Evolutionary conservation across 1,140 invertebrate species (phyloP).

Genomic region (Procambarus clarkii): DNA sequence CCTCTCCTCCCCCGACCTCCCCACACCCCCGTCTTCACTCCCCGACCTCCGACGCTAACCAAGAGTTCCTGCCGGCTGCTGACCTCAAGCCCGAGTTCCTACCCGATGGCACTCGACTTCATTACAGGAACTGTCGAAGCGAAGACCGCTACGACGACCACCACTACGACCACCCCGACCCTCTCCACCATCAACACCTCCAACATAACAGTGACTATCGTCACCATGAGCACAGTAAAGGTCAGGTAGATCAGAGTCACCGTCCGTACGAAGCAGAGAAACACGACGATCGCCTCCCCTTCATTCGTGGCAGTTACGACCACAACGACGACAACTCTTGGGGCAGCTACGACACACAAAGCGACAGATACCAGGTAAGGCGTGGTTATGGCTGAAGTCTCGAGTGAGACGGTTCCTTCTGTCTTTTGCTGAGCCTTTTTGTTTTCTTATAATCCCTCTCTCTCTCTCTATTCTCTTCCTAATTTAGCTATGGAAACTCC

Average conservation of each 20-base stretch:
- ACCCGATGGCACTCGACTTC: neutral
- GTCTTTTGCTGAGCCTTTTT: too few species aligned
- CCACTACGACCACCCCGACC: neutral
- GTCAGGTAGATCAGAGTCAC: neutral
- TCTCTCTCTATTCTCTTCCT: too few species aligned
- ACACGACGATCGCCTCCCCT: neutral
- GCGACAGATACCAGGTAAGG: neutral
- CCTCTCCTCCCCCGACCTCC: neutral
- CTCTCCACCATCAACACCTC: neutral
- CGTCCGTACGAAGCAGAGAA: neutral
- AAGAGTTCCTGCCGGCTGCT: too few species aligned
- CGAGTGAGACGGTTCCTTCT: too few species aligned
- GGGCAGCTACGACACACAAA: neutral
- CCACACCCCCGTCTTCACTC: neutral
- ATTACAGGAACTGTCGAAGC: neutral
- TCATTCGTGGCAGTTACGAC: neutral
- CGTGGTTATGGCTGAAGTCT: neutral
- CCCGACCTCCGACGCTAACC: neutral
- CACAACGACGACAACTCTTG: neutral
- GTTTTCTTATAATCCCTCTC: too few species aligned
- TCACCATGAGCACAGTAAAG: neutral
- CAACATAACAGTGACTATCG: neutral
- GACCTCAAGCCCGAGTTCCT: neutral
- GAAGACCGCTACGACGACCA: neutral
- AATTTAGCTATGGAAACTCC: too few species aligned